phyloP scores from a whole-genome alignment of 2,888 invertebrate genomes.

The Macropis europaea region DNA sequence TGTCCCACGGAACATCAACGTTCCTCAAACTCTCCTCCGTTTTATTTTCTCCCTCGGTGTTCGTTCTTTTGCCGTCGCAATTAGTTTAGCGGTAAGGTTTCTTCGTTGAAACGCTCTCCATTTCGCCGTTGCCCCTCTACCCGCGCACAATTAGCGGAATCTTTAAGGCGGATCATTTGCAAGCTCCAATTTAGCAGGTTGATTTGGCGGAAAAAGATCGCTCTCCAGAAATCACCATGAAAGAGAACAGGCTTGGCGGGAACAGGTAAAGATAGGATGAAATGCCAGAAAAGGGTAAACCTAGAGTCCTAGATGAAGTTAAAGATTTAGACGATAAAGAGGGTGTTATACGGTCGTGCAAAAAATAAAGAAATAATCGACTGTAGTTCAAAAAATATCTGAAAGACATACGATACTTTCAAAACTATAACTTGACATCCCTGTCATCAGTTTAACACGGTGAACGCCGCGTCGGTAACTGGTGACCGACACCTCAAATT shows the following conservation, averaged over 20 bases:
- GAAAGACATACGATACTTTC: no score
- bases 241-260: not conserved
- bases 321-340: constrained; percentile 32
- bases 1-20: not conserved
- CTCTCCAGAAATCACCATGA: constrained; percentile 40
- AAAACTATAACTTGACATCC: no score
- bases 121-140: constrained; percentile 37
- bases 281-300: constrained; percentile 22
- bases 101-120: constrained; percentile 2
- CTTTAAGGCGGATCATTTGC: constrained; percentile 75
- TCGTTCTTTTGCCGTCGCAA: constrained; percentile 39
- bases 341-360: no score
- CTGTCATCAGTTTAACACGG: no score
- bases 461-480: no score
- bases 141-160: constrained; percentile 71
- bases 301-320: constrained; percentile 2
- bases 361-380: no score
- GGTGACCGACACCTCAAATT: no score
- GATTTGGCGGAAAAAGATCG: constrained; percentile 66
- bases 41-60: not conserved
- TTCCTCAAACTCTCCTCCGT: not conserved
- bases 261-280: constrained; percentile 1
- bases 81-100: constrained; percentile 40
- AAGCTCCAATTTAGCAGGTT: constrained; percentile 71
- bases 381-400: no score